Base-by-base conservation (phyloP, 2,113 vertebrate species). In the Barbus barbus region DNA sequence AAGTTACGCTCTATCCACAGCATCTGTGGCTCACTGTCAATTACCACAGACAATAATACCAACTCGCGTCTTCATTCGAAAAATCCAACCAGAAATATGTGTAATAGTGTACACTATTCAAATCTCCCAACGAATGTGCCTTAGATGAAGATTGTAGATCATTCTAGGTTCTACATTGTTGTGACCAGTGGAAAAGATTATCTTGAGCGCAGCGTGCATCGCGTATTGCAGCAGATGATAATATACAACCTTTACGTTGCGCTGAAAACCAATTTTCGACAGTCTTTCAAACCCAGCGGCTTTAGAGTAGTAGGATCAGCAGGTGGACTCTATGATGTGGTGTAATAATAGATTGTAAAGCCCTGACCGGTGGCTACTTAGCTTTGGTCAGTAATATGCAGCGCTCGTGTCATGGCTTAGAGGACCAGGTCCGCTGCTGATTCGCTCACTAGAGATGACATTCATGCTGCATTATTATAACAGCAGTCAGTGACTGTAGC, bases 381-480 rank as follows among this genome's bases (percentile, higher is more conserved):
- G 78, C 60, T 67, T 9, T 67, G 78, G 78, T 80, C 78, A 67
- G 78, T 80, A 80, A 48, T 65, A 61, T 80, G 58, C 60, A 76
- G 74, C 24, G 26, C 76, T 83, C 28, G 72, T 69, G 71, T 71
- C 44, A 81, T 73, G 78, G 61, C 46, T 65, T 63, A 77, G 22
- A 80, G 67, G 58, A 48, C 26, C 22, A 8, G 61, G 24, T 83
- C 22, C 9, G 9, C 75, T 84, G 78, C 82, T 60, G 67, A 82
- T 85, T 74, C 22, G 44, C 84, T 84, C 58, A 56, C 36, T 61
- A 46, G 48, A 53, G 48, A 48, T 84, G 87, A 84, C 72, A 75
- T 51, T 84, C 78, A 65, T 72, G 41, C 41, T 87, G 53, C 83
- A 85, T 83, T 86, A 86, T 86, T 75, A 87, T 67, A 82, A 63